Percentiles rank a stretch among this genome's conserved stretches.
Evolutionary conservation across 1,140 invertebrate species (phyloP).

Genomic region (Pemphigus obesinymphae): DNA sequence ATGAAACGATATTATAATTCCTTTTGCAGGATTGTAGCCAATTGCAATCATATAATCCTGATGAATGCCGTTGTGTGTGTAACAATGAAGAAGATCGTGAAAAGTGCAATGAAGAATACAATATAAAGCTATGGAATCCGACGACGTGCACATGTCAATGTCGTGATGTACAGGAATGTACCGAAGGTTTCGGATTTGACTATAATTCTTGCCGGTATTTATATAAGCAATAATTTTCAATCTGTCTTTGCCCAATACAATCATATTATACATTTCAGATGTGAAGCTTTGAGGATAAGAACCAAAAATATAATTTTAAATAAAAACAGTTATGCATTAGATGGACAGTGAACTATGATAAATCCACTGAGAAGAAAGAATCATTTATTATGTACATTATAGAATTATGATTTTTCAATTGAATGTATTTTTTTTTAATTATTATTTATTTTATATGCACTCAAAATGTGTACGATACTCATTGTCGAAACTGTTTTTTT

Average conservation of each 20-base stretch:
- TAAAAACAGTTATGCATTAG: slow-evolving; percentile 3
- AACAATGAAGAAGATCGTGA: slow-evolving; percentile 57
- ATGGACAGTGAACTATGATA: not conserved
- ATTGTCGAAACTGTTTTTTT: not conserved
- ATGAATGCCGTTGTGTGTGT: slow-evolving; percentile 59
- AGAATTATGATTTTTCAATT: not conserved
- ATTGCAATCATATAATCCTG: slow-evolving; percentile 56
- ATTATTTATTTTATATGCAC: not conserved
- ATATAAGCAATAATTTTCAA: not conserved
- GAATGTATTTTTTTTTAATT: too few species aligned
- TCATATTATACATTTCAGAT: not conserved
- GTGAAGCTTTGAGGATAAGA: not conserved
- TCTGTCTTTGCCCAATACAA: not conserved
- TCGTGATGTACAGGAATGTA: slow-evolving; percentile 55
- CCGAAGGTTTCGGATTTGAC: slow-evolving; percentile 59
- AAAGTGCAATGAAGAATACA: slow-evolving; percentile 55
- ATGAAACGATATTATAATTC: slow-evolving; percentile 37
- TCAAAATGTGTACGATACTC: not conserved
- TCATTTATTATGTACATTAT: not conserved
- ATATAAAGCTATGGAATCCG: slow-evolving; percentile 60
- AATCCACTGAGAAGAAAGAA: not conserved
- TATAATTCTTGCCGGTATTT: slow-evolving; percentile 57
- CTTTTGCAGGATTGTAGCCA: slow-evolving; percentile 56
- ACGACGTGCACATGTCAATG: slow-evolving; percentile 58
- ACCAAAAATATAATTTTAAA: not conserved